Base-by-base conservation (phyloP, 2,797 vertebrate genomes). In the Agapornis canus region DNA sequence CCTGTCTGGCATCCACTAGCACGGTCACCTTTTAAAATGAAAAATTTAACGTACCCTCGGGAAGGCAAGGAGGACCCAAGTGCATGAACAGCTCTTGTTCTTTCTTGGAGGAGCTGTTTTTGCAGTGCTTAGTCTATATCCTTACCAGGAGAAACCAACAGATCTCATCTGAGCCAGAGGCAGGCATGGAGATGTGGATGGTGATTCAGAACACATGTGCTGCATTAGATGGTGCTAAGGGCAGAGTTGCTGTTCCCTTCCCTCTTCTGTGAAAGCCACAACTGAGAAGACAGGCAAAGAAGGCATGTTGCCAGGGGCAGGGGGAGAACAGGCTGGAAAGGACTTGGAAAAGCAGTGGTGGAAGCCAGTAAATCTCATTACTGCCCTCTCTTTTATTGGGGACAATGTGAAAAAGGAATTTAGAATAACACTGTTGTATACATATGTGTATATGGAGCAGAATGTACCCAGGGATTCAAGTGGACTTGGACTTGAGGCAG, bases 301-400 rank as follows among this genome's bases (percentile, higher is more conserved):
- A 35, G 7, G 7, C 2, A 48, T 32, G 60, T 56, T 3, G 3
- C 19, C 32, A 72, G 39, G 6, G 61, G 29, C 2, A 3, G 54
- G 27, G 49, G 13, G 8, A 73, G 7, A 88, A n/a, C 3, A 40
- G 39, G 11, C 10, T 70, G 32, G 12, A 59, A 10, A 75, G 5
- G 6, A 83, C 17, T 43, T 35, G 14, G 6, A 60, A 92, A 54
- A 77, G n/a, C 37, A 45, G n/a, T 4, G 2, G 21, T 35, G 11
- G 47, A 72, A 86, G n/a, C 9, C 52, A 81, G 13, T 3, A 82
- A 69, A 91, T 57, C 10, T 65, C 0, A 25, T 4, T 61, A 66
- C 52, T 61, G 7, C 9, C 3, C n/a, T 49, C 42, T 60, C 6
- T 57, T 17, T 37, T 45, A 19, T 2, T 0, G 0, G 2, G 16